A percentile compares a stretch with the other conserved stretches of the same genome.
These are phyloP conservation scores for Clanis bilineata DNA, from an alignment of 2,888 invertebrate genomes.

Conservation along the genomic window DNA sequence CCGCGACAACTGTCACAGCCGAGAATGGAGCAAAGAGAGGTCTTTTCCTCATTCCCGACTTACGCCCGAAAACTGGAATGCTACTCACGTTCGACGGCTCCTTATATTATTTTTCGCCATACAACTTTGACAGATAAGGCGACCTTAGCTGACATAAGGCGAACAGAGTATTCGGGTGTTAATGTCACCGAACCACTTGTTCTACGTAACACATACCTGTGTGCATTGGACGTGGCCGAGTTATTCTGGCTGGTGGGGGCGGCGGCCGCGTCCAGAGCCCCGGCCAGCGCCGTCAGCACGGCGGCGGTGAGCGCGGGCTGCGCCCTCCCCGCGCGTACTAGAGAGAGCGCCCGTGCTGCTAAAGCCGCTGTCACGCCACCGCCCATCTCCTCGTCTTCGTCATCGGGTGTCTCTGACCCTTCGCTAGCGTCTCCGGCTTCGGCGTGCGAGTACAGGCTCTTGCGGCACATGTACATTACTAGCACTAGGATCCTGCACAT, in stretches of 20 bases:
- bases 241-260: slow-evolving; percentile 17
- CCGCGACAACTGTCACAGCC: too few relatives aligned
- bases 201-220: not conserved
- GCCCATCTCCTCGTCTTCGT: slow-evolving; percentile 78
- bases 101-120: too few relatives aligned
- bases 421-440: slow-evolving; percentile 80
- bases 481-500: slow-evolving; percentile 89
- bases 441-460: slow-evolving; percentile 83
- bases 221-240: not conserved
- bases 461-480: slow-evolving; percentile 92
- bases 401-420: slow-evolving; percentile 76
- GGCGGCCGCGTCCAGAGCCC: slow-evolving; percentile 58
- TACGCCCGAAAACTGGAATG: too few relatives aligned
- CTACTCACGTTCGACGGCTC: too few relatives aligned
- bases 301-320: slow-evolving; percentile 72
- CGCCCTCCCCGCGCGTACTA: slow-evolving; percentile 80
- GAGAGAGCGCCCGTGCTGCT: slow-evolving; percentile 62
- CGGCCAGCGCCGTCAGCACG: slow-evolving; percentile 59
- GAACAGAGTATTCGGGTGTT: too few relatives aligned
- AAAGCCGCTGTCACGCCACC: slow-evolving; percentile 80
- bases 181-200: too few relatives aligned
- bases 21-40: too few relatives aligned
- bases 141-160: too few relatives aligned
- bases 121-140: too few relatives aligned
- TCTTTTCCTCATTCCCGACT: too few relatives aligned